Evolutionary conservation across 2,888 invertebrate species (phyloP).

Genomic region (Eurytoma californica): DNA sequence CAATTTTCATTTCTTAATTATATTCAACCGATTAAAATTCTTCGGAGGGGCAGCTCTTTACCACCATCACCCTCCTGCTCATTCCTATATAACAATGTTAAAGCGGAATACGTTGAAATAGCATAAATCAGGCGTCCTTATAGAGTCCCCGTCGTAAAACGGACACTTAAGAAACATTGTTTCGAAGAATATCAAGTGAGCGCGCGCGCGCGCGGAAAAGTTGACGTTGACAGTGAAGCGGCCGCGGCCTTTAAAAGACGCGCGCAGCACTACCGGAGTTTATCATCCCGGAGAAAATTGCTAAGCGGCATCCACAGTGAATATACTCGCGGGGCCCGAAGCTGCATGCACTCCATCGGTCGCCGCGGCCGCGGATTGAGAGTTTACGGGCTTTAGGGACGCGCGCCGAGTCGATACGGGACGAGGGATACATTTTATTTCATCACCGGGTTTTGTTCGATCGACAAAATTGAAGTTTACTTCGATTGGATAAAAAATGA

Average conservation of each 20-base stretch:
- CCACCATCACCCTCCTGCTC: not conserved
- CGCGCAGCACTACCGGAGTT: slow-evolving; percentile 22
- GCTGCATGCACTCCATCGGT: too few species aligned
- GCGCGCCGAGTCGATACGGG: not conserved
- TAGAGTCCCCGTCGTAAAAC: slow-evolving; percentile 23
- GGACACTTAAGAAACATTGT: slow-evolving; percentile 40
- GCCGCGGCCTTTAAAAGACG: slow-evolving; percentile 5
- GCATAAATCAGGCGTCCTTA: slow-evolving; percentile 42
- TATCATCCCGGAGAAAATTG: slow-evolving; percentile 36
- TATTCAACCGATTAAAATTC: slow-evolving; percentile 1
- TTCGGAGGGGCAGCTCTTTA: too few species aligned
- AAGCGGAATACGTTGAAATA: slow-evolving; percentile 38
- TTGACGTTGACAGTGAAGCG: slow-evolving; percentile 43
- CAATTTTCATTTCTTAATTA: slow-evolving; percentile 10
- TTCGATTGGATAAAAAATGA: too few species aligned
- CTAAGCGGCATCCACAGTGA: slow-evolving; percentile 13
- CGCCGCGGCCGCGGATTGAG: slow-evolving; percentile 12
- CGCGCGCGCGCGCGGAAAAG: not conserved
- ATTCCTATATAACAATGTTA: slow-evolving; percentile 4
- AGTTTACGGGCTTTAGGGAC: slow-evolving; percentile 29
- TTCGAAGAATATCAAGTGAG: slow-evolving; percentile 40
- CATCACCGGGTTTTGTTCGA: too few species aligned
- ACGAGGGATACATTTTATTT: not conserved
- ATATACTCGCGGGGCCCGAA: too few species aligned
- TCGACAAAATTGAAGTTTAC: too few species aligned